Evolutionary conservation across 2,888 invertebrate species (phyloP), one percentile per base, ranked within the genome.

Genomic region (Microdon myrmicae): DNA sequence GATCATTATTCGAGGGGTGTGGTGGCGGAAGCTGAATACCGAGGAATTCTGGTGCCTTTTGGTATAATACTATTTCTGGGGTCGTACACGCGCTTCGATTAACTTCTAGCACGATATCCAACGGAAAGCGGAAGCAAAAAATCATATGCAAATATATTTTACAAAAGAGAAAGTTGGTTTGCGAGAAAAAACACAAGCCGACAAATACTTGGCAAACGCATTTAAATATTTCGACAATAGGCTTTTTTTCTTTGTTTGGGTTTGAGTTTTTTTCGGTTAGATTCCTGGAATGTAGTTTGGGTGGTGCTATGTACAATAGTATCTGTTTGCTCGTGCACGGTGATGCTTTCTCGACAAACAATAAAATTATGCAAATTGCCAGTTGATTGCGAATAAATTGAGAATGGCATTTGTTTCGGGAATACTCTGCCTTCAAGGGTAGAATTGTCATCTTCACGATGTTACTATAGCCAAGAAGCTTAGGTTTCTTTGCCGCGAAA

Each of bases 381-480:
- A 39, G 34, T 39, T 51, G 45, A 59, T 59, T 51, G 44, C 39
- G 35, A 59, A 59, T 45, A 59, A 59, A 59, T 59, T 59, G 51
- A 39, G 29, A 20, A 19, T 23, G 10, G 29, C 32, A 51, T 45
- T 55, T 39, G 39, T 45, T 45, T 31, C 44, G 9, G 23, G 13
- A 16, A 29, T 32, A n/a, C n/a, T n/a, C n/a, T n/a, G n/a, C 19
- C 17, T 38, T 44, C 4, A 32, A 48, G 28, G 10, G 9, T 13
- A 35, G 34, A 47, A n/a, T n/a, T n/a, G n/a, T n/a, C n/a, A n/a
- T n/a, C n/a, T n/a, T n/a, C n/a, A n/a, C n/a, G n/a, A n/a, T n/a
- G n/a, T n/a, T n/a, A n/a, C n/a, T n/a, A n/a, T n/a, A n/a, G n/a
- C n/a, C n/a, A n/a, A n/a, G n/a, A n/a, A n/a, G n/a, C n/a, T n/a